Percentiles rank a stretch among this genome's conserved stretches.
phyloP scores from a whole-genome alignment of 1,140 invertebrate species.

The Penaeus chinensis region DNA sequence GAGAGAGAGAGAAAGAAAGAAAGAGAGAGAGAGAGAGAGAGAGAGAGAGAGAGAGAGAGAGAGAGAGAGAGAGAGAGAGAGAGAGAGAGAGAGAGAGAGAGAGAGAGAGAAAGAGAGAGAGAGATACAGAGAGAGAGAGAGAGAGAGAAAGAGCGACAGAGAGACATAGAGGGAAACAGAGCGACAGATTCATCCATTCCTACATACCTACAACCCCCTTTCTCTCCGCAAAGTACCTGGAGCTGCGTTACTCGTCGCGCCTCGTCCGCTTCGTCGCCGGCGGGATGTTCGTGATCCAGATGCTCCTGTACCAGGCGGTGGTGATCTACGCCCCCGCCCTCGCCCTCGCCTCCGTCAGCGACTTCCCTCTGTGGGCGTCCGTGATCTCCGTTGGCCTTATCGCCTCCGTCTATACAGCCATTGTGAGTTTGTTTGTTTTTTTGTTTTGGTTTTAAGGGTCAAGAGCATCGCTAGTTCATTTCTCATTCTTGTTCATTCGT shows the following conservation, averaged over 20 bases:
- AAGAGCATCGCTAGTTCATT: neutral
- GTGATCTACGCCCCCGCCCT: conserved; percentile 39
- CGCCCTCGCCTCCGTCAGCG: conserved; percentile 28
- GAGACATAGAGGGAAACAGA: too few relatives aligned
- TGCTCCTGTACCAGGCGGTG: conserved; percentile 32
- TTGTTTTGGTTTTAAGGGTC: neutral
- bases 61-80: too few relatives aligned
- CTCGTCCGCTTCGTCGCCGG: conserved; percentile 7
- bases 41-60: too few relatives aligned
- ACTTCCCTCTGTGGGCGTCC: conserved; percentile 26
- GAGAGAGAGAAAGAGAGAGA: too few relatives aligned
- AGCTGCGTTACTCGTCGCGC: conserved; percentile 30
- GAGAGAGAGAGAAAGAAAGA: too few relatives aligned
- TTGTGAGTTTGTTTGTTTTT: conserved; percentile 63
- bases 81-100: too few relatives aligned
- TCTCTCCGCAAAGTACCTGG: conserved; percentile 24
- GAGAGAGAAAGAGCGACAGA: too few relatives aligned
- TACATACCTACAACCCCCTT: neutral
- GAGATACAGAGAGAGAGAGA: too few relatives aligned
- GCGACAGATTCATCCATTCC: too few relatives aligned
- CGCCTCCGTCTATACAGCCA: conserved; percentile 32
- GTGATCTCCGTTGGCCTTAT: conserved; percentile 15
- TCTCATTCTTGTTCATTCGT: neutral
- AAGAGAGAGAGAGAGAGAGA: too few relatives aligned
- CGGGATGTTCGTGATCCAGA: conserved; percentile 30